Percentiles rank a stretch among this genome's conserved stretches.
phyloP scores from a whole-genome alignment of 2,888 invertebrate genomes.

The Oxyteleia sp. region DNA sequence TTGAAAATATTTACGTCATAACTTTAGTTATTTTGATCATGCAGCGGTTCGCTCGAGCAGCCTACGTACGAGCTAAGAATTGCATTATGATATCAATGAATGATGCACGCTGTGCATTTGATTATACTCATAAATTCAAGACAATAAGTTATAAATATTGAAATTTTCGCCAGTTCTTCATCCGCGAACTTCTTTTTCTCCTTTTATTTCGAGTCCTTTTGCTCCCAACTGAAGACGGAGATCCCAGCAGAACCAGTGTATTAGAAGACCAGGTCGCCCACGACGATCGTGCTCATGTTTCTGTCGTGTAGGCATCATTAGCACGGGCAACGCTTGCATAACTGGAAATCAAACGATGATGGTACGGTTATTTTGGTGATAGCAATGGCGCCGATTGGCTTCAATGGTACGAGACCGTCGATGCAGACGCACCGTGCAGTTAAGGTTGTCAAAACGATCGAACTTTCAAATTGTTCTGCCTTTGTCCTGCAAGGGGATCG shows the following conservation, averaged over 20 bases:
- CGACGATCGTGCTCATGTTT: conserved; percentile 82
- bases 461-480: conserved; percentile 77
- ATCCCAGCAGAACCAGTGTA: conserved; percentile 73
- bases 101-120: conserved; percentile 73
- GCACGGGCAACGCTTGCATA: conserved; percentile 74
- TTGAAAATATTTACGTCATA: conserved; percentile 40
- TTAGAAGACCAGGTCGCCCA: conserved; percentile 86
- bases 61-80: conserved; percentile 67
- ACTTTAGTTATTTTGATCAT: conserved; percentile 53
- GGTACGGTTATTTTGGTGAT: conserved; percentile 71
- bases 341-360: conserved; percentile 82
- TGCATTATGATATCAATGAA: conserved; percentile 71
- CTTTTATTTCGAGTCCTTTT: conserved; percentile 62
- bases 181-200: conserved; percentile 54
- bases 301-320: conserved; percentile 86
- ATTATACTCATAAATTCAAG: conserved; percentile 82
- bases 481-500: conserved; percentile 64
- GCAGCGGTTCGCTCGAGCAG: conserved; percentile 39
- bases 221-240: conserved; percentile 54
- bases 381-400: conserved; percentile 59
- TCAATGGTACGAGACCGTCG: conserved; percentile 64
- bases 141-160: conserved; percentile 87
- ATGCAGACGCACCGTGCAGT: conserved; percentile 54
- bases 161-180: conserved; percentile 80
- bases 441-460: conserved; percentile 78